A percentile compares a stretch with the other conserved stretches of the same genome.
phyloP scores from a whole-genome alignment of 2,113 vertebrate species.

The Cavia aperea region DNA sequence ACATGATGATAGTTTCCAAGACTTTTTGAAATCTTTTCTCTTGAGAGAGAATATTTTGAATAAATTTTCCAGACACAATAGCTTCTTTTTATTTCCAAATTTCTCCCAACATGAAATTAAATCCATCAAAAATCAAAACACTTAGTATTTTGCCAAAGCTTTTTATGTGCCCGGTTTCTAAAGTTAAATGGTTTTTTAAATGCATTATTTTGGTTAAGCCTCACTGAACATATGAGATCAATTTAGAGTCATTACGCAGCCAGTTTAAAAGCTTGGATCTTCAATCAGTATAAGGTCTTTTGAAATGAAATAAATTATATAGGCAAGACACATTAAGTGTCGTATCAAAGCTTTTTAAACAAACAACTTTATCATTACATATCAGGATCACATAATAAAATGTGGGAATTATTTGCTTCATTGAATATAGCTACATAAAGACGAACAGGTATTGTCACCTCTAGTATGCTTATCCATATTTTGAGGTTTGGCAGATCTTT shows the following conservation, averaged over 20 bases:
- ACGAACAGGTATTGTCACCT: rapidly evolving
- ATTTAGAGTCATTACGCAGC: background rate
- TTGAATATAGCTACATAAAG: background rate
- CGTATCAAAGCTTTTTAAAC: background rate
- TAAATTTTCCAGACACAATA: background rate
- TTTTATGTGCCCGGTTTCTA: background rate
- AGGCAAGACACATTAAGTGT: background rate
- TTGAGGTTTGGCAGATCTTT: background rate
- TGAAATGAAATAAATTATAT: background rate
- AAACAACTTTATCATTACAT: background rate
- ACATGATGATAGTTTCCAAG: background rate
- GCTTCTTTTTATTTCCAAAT: background rate
- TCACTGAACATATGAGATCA: background rate
- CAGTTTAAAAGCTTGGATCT: background rate
- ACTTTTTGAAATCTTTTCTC: background rate
- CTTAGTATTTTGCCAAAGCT: background rate
- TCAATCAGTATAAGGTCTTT: background rate
- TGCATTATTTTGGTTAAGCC: background rate
- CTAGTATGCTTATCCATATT: background rate
- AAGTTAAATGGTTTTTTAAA: background rate
- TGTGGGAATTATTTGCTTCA: background rate
- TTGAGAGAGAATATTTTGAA: background rate
- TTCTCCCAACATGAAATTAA: background rate
- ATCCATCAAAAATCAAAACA: background rate
- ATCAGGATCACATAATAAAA: background rate